Evolutionary conservation across 1,140 invertebrate species (phyloP), one percentile per base, ranked within the genome.

Genomic region (Aphaenogaster rudis): DNA sequence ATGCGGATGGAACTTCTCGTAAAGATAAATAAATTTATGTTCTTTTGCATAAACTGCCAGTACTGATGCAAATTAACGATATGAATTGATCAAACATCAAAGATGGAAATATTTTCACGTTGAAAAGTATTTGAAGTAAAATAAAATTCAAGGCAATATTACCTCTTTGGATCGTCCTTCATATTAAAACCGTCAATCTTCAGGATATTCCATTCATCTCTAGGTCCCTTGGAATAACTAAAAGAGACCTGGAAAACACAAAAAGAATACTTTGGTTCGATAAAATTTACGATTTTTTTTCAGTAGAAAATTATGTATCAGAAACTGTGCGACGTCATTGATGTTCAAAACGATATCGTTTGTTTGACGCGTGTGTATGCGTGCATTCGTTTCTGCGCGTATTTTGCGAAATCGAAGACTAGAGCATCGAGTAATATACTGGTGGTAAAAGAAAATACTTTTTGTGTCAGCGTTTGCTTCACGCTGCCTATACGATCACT

Each of bases 91-190:
- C n/a, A 4, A 67, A 71, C 8, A 50, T 6, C 15, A 15, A 57
- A 57, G 0, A 45, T 33, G 17, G 8, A 28, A 57, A 42, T 33
- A 69, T 57, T 11, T n/a, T 21, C 33, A 42, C 9, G 4, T 21
- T 8, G 4, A 69, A 36, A 57, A 71, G 39, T 45, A 0, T 54
- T 17, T 6, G 8, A 45, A 36, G 0, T 15, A 52, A 36, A 72
- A 48, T 39, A 36, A 45, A 33, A 54, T 36, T 15, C 4, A 39
- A 63, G 17, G 4, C 11, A 72, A 13, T 33, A n/a, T 71, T 95
- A 98, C 98, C 98, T 98, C 87, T 98, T 99, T 76, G 98, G 98
- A 96, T 99, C 99, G 88, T 97, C 96, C 94, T 96, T 97, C 52
- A 96, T 94, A 93, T 97, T 96, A 94, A 99, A 99, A 0, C 98